Evolutionary conservation across 1,140 invertebrate genomes (phyloP).

Genomic region (Scaptomyza hsui): DNA sequence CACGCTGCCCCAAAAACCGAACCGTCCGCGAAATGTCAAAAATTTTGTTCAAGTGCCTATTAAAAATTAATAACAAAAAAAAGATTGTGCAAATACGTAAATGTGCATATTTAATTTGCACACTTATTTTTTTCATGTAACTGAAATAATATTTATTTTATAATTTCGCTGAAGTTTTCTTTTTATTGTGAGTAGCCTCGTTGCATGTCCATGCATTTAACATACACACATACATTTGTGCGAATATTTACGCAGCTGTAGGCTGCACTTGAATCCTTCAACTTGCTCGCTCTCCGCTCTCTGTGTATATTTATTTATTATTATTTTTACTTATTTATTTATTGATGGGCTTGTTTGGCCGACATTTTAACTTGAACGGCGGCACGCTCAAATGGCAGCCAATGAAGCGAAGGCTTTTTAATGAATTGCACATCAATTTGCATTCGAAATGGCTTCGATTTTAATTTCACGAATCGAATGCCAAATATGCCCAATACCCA

Average conservation of each 20-base stretch:
- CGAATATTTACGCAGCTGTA: conserved; percentile 1
- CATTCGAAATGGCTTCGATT: conserved; percentile 63
- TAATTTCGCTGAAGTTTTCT: not conserved
- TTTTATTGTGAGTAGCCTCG: not conserved
- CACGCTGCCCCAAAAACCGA: conserved; percentile 29
- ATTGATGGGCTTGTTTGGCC: conserved; percentile 15
- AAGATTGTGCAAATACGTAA: conserved; percentile 8
- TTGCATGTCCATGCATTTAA: conserved; percentile 3
- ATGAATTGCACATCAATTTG: conserved; percentile 75
- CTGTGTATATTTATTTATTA: conserved; percentile 4
- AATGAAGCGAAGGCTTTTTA: conserved; percentile 68
- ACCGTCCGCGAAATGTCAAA: conserved; percentile 67
- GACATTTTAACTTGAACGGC: conserved; percentile 29
- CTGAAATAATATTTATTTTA: conserved; percentile 10
- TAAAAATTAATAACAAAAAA: conserved; percentile 29
- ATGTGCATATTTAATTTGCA: conserved; percentile 33
- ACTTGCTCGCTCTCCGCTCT: not conserved
- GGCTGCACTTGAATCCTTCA: not conserved
- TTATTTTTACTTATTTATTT: conserved; percentile 46
- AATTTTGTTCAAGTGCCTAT: conserved; percentile 48
- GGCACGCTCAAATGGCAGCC: conserved; percentile 59
- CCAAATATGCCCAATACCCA: conserved; percentile 6
- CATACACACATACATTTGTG: conserved; percentile 11
- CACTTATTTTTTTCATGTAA: not conserved
- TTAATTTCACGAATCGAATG: conserved; percentile 50